A percentile compares a stretch with the other conserved stretches of the same genome.
Evolutionary conservation across 2,113 vertebrate species (phyloP).

Genomic region (Balaeniceps rex): DNA sequence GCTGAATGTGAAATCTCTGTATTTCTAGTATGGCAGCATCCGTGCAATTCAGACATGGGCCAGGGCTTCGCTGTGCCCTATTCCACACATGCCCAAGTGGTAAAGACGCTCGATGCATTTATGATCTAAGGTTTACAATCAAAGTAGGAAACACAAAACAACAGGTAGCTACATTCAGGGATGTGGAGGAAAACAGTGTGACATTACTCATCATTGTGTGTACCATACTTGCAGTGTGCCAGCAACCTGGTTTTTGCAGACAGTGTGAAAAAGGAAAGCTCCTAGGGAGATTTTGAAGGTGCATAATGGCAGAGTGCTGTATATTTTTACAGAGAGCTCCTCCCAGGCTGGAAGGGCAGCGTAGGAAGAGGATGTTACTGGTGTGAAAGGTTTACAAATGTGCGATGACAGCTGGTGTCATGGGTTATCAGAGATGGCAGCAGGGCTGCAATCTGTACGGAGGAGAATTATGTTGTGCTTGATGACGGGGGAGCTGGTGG

Average conservation of each 20-base stretch:
- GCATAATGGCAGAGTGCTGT: neutral
- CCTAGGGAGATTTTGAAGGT: neutral
- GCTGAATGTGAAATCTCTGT: neutral
- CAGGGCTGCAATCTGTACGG: rapidly evolving
- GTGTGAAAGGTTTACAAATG: neutral
- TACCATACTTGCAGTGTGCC: neutral
- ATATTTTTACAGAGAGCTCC: neutral
- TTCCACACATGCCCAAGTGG: neutral
- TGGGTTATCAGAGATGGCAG: neutral
- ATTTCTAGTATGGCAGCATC: neutral
- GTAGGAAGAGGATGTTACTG: neutral
- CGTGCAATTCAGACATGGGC: neutral
- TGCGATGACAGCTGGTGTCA: neutral
- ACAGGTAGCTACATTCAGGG: neutral
- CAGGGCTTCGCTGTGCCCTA: neutral
- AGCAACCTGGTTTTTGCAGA: neutral
- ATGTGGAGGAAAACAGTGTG: neutral
- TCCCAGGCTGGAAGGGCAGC: neutral
- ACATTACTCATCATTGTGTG: neutral
- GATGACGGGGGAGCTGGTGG: neutral
- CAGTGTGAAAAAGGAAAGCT: neutral
- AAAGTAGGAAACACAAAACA: neutral
- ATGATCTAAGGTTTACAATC: neutral
- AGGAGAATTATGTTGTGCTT: neutral
- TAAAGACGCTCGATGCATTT: neutral